Evolutionary conservation across 2,797 vertebrate species (phyloP), one percentile per base, ranked within the genome.

Genomic region (Tenualosa ilisha): DNA sequence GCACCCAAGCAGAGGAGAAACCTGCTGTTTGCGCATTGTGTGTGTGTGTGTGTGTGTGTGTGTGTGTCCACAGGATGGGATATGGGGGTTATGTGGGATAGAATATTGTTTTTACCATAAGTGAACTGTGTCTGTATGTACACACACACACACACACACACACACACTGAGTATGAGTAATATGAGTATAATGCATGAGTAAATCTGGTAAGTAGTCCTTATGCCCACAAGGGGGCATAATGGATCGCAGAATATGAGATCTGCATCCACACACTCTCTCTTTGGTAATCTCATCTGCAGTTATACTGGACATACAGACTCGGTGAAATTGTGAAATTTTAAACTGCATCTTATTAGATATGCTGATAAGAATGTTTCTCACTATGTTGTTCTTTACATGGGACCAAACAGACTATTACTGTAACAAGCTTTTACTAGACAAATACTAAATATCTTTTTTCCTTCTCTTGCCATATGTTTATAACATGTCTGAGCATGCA

Each of bases 1-100:
- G 3, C 63, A 72, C 12, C 17, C n/a, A 86, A 86, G 84, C 86
- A 81, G 89, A 90, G 92, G 90, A 92, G 92, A 88, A 90, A 86
- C 88, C 87, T 91, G 63, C 63, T n/a, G n/a, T n/a, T n/a, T n/a
- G n/a, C n/a, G n/a, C n/a, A n/a, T n/a, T n/a, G n/a, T n/a, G n/a
- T n/a, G n/a, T n/a, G n/a, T n/a, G n/a, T n/a, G n/a, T n/a, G 56
- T 61, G 22, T 61, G 56, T 22, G 22, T n/a, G 56, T 22, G 6
- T 61, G 22, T n/a, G 20, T 61, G 5, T 51, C 50, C 50, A 51
- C 50, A 12, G 50, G 3, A 46, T 46, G 7, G 7, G 4, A 46
- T 46, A 46, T 46, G 46, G 46, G 46, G 46, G 3, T 46, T 46
- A 46, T 46, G 46, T 46, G 46, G 31, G 31, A 31, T 31, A 31